Base-by-base conservation (phyloP, 2,113 vertebrate species). In the Albula goreensis region DNA sequence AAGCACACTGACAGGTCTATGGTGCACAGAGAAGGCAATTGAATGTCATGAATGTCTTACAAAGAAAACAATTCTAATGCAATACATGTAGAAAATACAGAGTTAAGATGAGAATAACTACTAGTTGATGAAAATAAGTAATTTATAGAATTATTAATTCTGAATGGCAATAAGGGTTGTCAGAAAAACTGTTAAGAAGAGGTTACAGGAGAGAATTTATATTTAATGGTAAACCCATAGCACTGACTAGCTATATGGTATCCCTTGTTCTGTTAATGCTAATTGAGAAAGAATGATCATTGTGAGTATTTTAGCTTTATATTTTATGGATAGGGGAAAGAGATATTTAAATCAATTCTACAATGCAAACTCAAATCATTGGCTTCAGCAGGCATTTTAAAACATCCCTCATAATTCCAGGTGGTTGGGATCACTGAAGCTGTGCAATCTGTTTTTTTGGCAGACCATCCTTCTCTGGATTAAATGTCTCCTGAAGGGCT, bases 401-500 rank as follows among this genome's bases (percentile, higher is more conserved):
- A 74, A 31, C 25, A 49, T 48, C 83, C 70, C 77, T 41, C 85
- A 31, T 85, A 22, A 86, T 78, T 89, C 87, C 90, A 93, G 91
- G 89, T 89, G 89, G 79, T 15, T 66, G 11, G n/a, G 78, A 83
- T 89, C 77, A 87, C 86, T 86, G 86, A 80, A 83, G 79, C 74
- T 51, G 41, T 13, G 57, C 22, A 78, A 60, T 83, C 85, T 60
- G 79, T 53, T 85, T 57, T n/a, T n/a, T 79, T 79, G 74, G 51
- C 49, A n/a, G 84, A 49, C 22, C 48, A 77, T 22, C 78, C 70
- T 82, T 85, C 60, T 89, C 88, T 80, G 80, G 84, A 87, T 78
- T 89, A 70, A 89, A 87, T 81, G 84, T 15, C 81, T 50, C 89
- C 88, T 78, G 53, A 85, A 85, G 80, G 49, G 86, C 50, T 70